Evolutionary conservation across 53 echinoderm and acorn worm genomes (phyloP), one percentile per base, ranked within the genome.

Genomic region (Paelopatides confundens): DNA sequence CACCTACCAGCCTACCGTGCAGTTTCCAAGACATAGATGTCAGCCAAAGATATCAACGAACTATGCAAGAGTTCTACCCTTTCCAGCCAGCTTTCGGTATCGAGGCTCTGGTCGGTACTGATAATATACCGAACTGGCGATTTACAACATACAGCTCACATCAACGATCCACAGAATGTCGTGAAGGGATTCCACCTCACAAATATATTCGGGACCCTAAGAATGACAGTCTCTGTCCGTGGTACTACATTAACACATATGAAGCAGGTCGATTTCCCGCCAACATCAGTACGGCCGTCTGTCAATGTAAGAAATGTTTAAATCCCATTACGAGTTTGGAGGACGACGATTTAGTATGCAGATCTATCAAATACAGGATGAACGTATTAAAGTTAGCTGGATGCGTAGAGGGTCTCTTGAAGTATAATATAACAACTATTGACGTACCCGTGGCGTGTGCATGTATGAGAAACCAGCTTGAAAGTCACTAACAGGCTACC

Each of bases 361-460:
- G 35, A 33, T 31, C 37, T 21, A 64, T 82, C 21, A 82, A 37
- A 29, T 82, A 82, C 65, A 82, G 58, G 35, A 63, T 82, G 35
- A 30, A 62, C 13, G 64, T 82, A 14, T 38, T 82, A 11, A 35
- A 39, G 36, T 32, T 31, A 23, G 23, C 32, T 3, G 65, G 46
- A 5, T 82, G 83, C 39, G 33, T 62, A 10, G 64, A 63, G 29
- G 83, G 83, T 8, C 63, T 82, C 37, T 43, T 63, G 5, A 62
- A 35, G 23, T 82, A 82, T 23, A 64, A 82, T n/a, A 21, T 82
- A 3, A 64, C 83, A 4, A 36, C 64, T n/a, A 7, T 63, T 2
- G 83, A 82, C 6, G 83, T 82, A 21, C 63, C 63, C 35, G 83
- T 82, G 0, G 83, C 83, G 18, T 82, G 83, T 24, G 83, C 83